phyloP scores from a whole-genome alignment of 2,113 vertebrate species.

The Entelurus aequoreus region DNA sequence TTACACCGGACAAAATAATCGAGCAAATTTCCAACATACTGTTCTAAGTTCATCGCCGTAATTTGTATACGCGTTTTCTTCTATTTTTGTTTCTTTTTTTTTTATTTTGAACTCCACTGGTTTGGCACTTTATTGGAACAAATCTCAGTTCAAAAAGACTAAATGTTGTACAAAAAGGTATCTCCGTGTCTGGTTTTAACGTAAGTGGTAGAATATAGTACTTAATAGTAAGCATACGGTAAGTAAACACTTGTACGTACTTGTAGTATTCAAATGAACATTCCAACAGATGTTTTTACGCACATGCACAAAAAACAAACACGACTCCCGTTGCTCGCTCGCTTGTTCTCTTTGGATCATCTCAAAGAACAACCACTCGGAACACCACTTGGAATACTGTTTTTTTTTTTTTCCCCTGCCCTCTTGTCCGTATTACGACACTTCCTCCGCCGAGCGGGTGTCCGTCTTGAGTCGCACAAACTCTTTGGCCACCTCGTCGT shows the following conservation, averaged over 20 bases:
- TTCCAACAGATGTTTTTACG: slow-evolving; percentile 91
- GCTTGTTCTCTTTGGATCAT: slow-evolving; percentile 49
- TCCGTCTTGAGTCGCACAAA: slow-evolving; percentile 97
- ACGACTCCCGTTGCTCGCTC: slow-evolving; percentile 53
- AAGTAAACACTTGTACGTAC: slow-evolving; percentile 89
- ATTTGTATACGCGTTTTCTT: slow-evolving; percentile 67
- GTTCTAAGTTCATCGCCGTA: slow-evolving; percentile 63
- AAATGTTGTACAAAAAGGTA: slow-evolving; percentile 82
- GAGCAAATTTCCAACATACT: slow-evolving; percentile 75
- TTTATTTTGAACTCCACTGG: slow-evolving; percentile 71
- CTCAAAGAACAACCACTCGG: slow-evolving; percentile 18
- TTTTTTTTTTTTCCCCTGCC: slow-evolving; percentile 6
- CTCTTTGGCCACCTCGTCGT: slow-evolving; percentile 94
- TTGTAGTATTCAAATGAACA: slow-evolving; percentile 83
- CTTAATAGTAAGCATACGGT: slow-evolving; percentile 80
- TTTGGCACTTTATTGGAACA: slow-evolving; percentile 99
- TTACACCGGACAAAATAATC: slow-evolving; percentile 72
- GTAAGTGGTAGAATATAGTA: slow-evolving; percentile 82
- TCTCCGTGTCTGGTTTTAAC: slow-evolving; percentile 75
- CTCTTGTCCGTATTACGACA: slow-evolving; percentile 52
- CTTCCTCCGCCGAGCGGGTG: slow-evolving; percentile 84
- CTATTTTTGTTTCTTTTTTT: slow-evolving; percentile 61
- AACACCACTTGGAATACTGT: slow-evolving; percentile 54
- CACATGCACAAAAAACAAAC: slow-evolving; percentile 86
- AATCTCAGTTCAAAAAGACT: slow-evolving; percentile 86